These are phyloP conservation scores for Kryptopterus vitreolus DNA, from an alignment of 2,797 vertebrate species.

Conservation along the genomic window DNA sequence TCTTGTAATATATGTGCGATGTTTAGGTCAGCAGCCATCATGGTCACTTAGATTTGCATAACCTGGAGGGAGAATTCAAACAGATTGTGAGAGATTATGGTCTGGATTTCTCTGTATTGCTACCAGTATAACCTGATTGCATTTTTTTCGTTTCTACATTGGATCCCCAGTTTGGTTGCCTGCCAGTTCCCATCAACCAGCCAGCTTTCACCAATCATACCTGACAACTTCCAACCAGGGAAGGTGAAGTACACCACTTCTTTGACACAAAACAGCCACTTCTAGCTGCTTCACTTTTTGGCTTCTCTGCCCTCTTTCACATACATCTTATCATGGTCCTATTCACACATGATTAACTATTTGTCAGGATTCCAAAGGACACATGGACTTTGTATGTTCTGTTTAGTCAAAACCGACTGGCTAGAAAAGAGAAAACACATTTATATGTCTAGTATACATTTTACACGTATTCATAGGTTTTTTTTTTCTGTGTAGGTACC, in stretches of 20 bases:
- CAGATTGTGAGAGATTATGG: background rate
- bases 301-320: background rate
- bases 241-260: background rate
- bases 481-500: background rate
- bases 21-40: constrained; percentile 10
- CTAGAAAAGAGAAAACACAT: background rate
- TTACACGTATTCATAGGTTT: no score
- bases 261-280: background rate
- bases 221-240: background rate
- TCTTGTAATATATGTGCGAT: constrained; percentile 6
- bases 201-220: background rate
- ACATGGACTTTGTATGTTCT: background rate
- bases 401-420: background rate
- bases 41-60: background rate
- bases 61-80: background rate
- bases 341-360: no score
- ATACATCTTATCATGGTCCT: no score
- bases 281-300: background rate
- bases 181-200: background rate
- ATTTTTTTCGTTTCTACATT: background rate
- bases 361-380: no score
- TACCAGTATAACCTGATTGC: background rate
- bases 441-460: background rate
- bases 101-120: background rate
- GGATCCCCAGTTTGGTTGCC: background rate